A percentile compares a stretch with the other conserved stretches of the same genome.
Conservation (phyloP, 2,113 vertebrate genomes). For the Steatornis caripensis region DNA sequence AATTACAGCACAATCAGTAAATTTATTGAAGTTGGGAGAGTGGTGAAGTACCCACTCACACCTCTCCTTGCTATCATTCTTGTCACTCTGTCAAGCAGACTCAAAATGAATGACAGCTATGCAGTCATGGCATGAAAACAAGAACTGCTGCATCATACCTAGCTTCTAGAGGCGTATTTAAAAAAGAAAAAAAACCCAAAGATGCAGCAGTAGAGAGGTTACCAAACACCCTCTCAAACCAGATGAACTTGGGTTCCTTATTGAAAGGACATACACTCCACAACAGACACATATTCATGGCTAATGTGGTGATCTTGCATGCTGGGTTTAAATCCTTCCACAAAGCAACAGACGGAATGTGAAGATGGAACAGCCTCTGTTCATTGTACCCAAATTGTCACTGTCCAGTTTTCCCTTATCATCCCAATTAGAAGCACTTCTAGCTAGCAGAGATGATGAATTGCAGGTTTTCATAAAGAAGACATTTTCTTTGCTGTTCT, state of each 20-base stretch:
- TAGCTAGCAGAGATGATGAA: background rate
- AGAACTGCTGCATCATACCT: background rate
- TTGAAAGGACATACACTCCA: background rate
- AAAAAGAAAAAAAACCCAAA: background rate
- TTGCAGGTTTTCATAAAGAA: background rate
- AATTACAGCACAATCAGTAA: background rate
- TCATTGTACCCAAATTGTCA: background rate
- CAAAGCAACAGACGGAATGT: background rate
- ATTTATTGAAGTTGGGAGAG: background rate
- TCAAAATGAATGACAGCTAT: background rate
- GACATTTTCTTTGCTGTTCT: background rate
- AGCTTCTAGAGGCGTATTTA: background rate
- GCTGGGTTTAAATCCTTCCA: background rate
- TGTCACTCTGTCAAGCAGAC: background rate
- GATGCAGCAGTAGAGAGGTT: background rate
- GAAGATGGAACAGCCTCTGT: background rate
- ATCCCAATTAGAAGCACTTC: background rate
- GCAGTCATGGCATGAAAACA: background rate
- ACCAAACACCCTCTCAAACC: background rate
- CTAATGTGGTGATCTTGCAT: background rate
- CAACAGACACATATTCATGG: background rate
- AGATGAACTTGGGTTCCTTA: background rate
- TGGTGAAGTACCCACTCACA: background rate
- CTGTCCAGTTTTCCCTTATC: background rate
- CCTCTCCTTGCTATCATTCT: background rate